Percentiles rank a stretch among this genome's conserved stretches.
Conservation (phyloP, 2,888 invertebrate genomes). For the Brachyopa scutellaris region DNA sequence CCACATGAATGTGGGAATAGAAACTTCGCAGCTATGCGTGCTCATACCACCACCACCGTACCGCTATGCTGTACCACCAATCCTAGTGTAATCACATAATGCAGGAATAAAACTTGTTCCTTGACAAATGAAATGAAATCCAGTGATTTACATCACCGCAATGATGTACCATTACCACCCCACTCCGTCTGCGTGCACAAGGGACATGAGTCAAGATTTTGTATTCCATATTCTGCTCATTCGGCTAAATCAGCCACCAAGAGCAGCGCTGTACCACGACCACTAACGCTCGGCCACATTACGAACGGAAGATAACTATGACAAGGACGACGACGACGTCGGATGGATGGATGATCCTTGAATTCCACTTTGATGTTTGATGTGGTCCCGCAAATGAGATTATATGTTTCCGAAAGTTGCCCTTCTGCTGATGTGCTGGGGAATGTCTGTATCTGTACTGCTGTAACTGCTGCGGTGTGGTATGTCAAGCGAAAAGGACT, state of each 20-base stretch:
- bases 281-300: slow-evolving; percentile 38
- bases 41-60: not conserved
- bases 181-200: not conserved
- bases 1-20: not conserved
- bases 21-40: slow-evolving; percentile 1
- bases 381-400: slow-evolving; percentile 72
- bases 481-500: slow-evolving; percentile 72
- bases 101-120: slow-evolving; percentile 49
- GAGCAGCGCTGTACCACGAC: slow-evolving; percentile 38
- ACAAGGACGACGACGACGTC: slow-evolving; percentile 20
- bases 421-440: slow-evolving; percentile 54
- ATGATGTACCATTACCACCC: slow-evolving; percentile 3
- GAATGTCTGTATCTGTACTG: slow-evolving; percentile 59
- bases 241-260: slow-evolving; percentile 52
- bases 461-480: slow-evolving; percentile 57
- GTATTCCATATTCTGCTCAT: slow-evolving; percentile 67
- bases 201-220: slow-evolving; percentile 54
- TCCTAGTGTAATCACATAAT: slow-evolving; percentile 24
- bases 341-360: slow-evolving; percentile 69
- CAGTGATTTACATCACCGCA: slow-evolving; percentile 42
- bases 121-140: slow-evolving; percentile 58
- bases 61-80: too few species aligned
- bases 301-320: slow-evolving; percentile 13
- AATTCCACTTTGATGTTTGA: slow-evolving; percentile 72
- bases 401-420: slow-evolving; percentile 72